phyloP scores from a whole-genome alignment of 2,113 vertebrate genomes.

The Cyprinodon variegatus region DNA sequence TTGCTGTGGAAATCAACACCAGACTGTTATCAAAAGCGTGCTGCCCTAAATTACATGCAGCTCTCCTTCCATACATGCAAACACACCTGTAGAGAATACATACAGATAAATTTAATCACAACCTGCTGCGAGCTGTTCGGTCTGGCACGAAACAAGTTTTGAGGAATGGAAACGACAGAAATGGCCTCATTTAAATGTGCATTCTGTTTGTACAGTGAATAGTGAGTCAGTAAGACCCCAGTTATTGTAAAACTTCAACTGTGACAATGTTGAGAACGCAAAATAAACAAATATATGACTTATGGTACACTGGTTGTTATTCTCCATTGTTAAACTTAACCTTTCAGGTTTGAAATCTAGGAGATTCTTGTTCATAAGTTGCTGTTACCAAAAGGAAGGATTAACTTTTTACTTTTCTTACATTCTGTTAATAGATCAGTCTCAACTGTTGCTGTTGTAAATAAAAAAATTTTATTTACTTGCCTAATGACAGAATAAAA shows the following conservation, averaged over 20 bases:
- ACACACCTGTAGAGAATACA: slow-evolving; percentile 24
- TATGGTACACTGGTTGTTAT: slow-evolving; percentile 68
- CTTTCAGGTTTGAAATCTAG: background rate
- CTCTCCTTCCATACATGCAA: slow-evolving; percentile 53
- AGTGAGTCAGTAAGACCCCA: slow-evolving; percentile 88
- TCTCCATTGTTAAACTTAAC: background rate
- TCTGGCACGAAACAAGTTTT: slow-evolving; percentile 79
- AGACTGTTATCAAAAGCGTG: slow-evolving; percentile 82
- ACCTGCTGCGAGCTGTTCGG: slow-evolving; percentile 77
- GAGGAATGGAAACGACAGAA: slow-evolving; percentile 78
- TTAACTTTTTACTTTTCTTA: background rate
- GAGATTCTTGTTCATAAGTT: background rate
- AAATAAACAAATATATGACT: slow-evolving; percentile 91
- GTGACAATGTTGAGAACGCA: slow-evolving; percentile 93
- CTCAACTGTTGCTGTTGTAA: background rate
- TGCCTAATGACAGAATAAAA: background rate
- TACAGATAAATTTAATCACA: slow-evolving; percentile 42
- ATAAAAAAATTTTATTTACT: background rate
- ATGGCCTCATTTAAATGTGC: slow-evolving; percentile 90
- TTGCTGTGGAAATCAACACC: slow-evolving; percentile 80
- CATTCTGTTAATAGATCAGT: background rate
- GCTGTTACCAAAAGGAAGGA: background rate
- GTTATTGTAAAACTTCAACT: slow-evolving; percentile 94
- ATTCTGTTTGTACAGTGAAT: slow-evolving; percentile 90
- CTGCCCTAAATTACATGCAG: slow-evolving; percentile 66